Percentiles rank a stretch among this genome's conserved stretches.
These are phyloP conservation scores for Origma solitaria DNA, from an alignment of 2,113 vertebrate genomes.

Conservation along the genomic window DNA sequence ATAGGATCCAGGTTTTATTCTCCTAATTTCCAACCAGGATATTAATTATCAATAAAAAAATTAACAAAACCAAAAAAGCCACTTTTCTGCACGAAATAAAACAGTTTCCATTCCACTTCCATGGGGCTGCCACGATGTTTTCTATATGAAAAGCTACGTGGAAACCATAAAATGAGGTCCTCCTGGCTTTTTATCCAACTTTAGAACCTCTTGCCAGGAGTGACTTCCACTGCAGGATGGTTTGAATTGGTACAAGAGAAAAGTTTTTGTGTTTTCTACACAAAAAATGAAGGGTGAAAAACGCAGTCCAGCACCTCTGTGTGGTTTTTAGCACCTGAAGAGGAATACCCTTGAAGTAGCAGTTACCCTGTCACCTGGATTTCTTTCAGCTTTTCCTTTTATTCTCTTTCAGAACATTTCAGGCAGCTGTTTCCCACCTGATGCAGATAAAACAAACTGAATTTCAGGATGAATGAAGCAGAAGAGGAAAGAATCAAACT, in stretches of 20 bases:
- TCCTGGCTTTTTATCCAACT: background rate
- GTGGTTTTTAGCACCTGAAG: background rate
- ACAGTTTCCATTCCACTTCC: background rate
- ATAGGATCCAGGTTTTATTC: background rate
- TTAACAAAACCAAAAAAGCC: fast-evolving
- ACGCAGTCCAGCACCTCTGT: background rate
- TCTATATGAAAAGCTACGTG: background rate
- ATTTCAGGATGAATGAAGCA: background rate
- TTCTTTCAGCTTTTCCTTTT: background rate
- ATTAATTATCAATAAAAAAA: background rate
- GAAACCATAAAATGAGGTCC: background rate
- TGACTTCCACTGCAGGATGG: background rate
- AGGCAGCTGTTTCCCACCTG: background rate
- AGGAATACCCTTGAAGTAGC: background rate
- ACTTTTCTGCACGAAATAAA: background rate
- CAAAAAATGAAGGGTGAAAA: background rate
- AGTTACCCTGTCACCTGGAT: background rate
- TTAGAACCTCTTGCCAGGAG: background rate
- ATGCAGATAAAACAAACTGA: background rate
- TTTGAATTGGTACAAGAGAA: background rate
- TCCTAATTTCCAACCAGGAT: background rate
- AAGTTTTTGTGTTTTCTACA: background rate
- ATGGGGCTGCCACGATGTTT: background rate
- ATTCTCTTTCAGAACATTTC: background rate
- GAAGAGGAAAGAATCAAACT: background rate